Evolutionary conservation across 2,888 invertebrate species (phyloP), one percentile per base, ranked within the genome.

Genomic region (Cheilosia pagana): DNA sequence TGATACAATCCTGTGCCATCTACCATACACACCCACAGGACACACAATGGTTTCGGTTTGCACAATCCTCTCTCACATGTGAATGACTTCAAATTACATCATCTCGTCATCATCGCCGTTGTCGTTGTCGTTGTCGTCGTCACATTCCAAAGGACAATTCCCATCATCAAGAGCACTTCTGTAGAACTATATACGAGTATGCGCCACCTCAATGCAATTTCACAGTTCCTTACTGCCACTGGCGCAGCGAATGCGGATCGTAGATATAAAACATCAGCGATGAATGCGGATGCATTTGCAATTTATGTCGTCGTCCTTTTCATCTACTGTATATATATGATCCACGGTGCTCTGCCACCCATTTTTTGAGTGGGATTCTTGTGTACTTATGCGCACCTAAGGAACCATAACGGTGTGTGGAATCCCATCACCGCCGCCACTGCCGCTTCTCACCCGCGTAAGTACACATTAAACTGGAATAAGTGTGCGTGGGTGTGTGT

Each of bases 251-350:
- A 74, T 83, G 83, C 78, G 83, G 52, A 78, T 83, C 57, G 74
- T 39, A 74, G 83, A 78, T 83, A 83, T n/a, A 83, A 83, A 83
- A 83, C 70, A 83, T 83, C 83, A 83, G 70, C 78, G 57, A 52
- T 75, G 83, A 78, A 83, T 83, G 74, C 65, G 78, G 74, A 78
- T 83, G 78, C 82, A 74, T 83, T 83, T 83, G 74, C 78, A 83
- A 78, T 83, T 83, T 78, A 70, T 74, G 74, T 78, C 70, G 74
- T 75, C 70, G 70, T 78, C 68, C 63, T 74, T 76, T 82, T 71
- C 65, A 76, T 65, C 39, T 50, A 28, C 16, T 12, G 10, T n/a
- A 5, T 21, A 19, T n/a, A 5, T 21, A 19, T 25, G 23, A 6
- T n/a, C 16, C 35, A 7, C 31, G 6, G 10, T 6, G 14, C 68